Conservation (phyloP, 1,140 invertebrate genomes). For the Zaprionus lachaisei region DNA sequence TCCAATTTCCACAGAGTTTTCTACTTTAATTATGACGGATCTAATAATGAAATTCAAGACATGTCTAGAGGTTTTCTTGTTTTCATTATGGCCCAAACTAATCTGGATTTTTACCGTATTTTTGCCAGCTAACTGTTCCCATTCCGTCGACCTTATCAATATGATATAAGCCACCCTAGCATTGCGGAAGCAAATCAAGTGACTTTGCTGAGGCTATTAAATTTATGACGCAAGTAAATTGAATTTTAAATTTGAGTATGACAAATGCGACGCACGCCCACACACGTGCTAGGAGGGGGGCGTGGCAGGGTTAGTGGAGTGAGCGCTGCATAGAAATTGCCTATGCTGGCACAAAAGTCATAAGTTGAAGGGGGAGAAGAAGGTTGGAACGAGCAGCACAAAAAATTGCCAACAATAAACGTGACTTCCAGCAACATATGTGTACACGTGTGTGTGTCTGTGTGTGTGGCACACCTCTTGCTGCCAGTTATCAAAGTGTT, state of each 20-base stretch:
- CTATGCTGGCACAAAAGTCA: slow-evolving; percentile 76
- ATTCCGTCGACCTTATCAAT: slow-evolving; percentile 13
- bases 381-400: slow-evolving; percentile 17
- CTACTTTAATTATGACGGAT: too few relatives aligned
- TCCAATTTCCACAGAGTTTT: too few relatives aligned
- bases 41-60: too few relatives aligned
- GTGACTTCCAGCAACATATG: slow-evolving; percentile 67
- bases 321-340: slow-evolving; percentile 65
- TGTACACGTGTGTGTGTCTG: not conserved
- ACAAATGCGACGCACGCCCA: slow-evolving; percentile 62
- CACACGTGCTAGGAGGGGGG: slow-evolving; percentile 17
- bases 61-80: too few relatives aligned
- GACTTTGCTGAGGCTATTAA: slow-evolving; percentile 67
- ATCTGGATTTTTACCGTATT: not conserved
- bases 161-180: not conserved
- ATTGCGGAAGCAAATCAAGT: slow-evolving; percentile 58
- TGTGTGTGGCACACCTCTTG: slow-evolving; percentile 11
- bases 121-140: slow-evolving; percentile 5
- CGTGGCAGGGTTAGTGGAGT: not conserved
- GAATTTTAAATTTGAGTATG: slow-evolving; percentile 83
- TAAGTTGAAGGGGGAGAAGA: slow-evolving; percentile 53
- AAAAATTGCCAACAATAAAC: slow-evolving; percentile 69
- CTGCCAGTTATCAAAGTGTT: slow-evolving; percentile 63
- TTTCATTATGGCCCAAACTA: not conserved
- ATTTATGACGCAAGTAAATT: slow-evolving; percentile 83